Base-by-base conservation (phyloP, 1,140 invertebrate species). In the Zaprionus lachaisei region DNA sequence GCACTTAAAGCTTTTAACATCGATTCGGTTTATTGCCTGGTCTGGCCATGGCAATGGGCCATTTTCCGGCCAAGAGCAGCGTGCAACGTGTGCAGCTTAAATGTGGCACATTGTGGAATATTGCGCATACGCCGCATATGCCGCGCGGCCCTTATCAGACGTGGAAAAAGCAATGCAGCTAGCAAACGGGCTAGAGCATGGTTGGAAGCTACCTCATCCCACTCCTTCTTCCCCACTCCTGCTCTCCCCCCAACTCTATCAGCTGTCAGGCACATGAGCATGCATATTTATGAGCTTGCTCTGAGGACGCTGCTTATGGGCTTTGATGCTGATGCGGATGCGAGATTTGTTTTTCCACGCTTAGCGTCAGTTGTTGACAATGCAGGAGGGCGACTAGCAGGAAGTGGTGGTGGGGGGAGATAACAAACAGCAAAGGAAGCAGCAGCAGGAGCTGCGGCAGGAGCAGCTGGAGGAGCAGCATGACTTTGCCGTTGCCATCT, bases 241-340 rank as follows among this genome's bases (percentile, higher is more conserved):
- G 6, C 2, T 54, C 49, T 31, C 14, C 6, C 26, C n/a, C 54
- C 17, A 2, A 28, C 9, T n/a, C 44, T 20, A 5, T 9, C n/a
- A 7, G 44, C 26, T 56, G 54, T 54, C 22, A 12, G 56, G 75
- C 47, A 75, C 81, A 84, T 86, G 77, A 80, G 63, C n/a, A 34
- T 47, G 83, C 80, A 87, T 87, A 87, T 87, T 87, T 86, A 86
- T 86, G 83, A 77, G 83, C 20, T 54, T 22, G 31, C 67, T 20
- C 64, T 75, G 61, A 77, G 31, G 64, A 68, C 55, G 51, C 64
- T 77, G 64, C 62, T 77, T 72, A 72, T 77, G 38, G 61, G 49
- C 62, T 77, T 72, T 72, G 63, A 44, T 58, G 67, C 71, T 54
- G 58, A 20, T 34, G 31, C 17, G 22, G 22, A 51, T 20, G 49